Conservation (phyloP, 2,888 invertebrate genomes). For the Thymelicus sylvestris region DNA sequence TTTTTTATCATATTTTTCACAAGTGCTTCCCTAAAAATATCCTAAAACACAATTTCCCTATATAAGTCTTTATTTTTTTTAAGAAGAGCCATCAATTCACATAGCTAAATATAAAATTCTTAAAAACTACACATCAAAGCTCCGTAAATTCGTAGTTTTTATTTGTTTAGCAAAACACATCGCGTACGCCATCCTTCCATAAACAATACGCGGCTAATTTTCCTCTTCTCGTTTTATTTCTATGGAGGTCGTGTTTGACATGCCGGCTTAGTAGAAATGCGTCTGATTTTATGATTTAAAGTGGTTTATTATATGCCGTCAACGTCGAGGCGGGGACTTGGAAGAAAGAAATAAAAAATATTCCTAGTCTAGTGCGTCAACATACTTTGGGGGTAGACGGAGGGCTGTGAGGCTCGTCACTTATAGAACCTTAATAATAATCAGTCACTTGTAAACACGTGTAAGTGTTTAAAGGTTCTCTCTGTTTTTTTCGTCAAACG, state of each 20-base stretch:
- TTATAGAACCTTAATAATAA: constrained; percentile 10
- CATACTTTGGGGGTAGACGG: constrained; percentile 53
- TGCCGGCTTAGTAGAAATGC: constrained; percentile 57
- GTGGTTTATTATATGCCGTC: constrained; percentile 58
- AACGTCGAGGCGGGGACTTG: constrained; percentile 54
- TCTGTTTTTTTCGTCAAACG: no score
- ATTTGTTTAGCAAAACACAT: constrained; percentile 4
- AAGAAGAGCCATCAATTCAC: background rate
- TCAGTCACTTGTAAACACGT: constrained; percentile 6
- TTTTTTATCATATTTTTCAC: no score
- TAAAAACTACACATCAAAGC: background rate
- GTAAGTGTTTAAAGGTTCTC: background rate
- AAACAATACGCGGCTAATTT: constrained; percentile 52
- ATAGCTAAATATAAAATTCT: background rate
- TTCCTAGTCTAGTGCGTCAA: constrained; percentile 54
- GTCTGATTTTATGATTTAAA: constrained; percentile 72
- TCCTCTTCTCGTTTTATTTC: constrained; percentile 56
- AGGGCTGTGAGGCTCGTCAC: constrained; percentile 34
- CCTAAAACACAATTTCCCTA: no score
- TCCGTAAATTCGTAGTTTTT: background rate
- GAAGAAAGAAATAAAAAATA: constrained; percentile 55
- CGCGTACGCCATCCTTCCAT: constrained; percentile 20
- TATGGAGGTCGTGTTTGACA: constrained; percentile 54
- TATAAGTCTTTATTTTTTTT: background rate
- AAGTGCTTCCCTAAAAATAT: no score